Percentiles rank a stretch among this genome's conserved stretches.
These are phyloP conservation scores for Trachemys scripta DNA, from an alignment of 2,113 vertebrate species.

Conservation along the genomic window DNA sequence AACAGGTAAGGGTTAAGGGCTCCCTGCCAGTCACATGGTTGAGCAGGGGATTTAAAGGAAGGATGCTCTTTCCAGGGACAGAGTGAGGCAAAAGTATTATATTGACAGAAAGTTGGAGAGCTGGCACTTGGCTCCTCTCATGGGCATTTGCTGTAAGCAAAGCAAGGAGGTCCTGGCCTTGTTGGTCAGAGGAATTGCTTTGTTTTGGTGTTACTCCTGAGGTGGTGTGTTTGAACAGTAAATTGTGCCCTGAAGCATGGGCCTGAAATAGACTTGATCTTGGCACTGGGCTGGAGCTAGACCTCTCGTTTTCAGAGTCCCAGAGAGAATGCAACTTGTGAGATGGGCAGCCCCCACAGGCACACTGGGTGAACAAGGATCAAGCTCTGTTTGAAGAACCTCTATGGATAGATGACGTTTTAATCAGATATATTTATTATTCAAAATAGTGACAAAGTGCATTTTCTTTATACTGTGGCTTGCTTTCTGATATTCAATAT, in stretches of 20 bases:
- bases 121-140: too few relatives aligned
- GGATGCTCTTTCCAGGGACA: not conserved
- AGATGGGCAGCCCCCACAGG: fast-evolving
- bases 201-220: not conserved
- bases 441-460: not conserved
- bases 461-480: constrained; percentile 15
- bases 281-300: not conserved
- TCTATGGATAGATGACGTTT: fast-evolving
- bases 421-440: not conserved
- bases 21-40: not conserved
- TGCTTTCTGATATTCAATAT: constrained; percentile 18
- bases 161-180: not conserved
- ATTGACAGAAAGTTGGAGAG: too few relatives aligned
- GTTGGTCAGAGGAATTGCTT: not conserved
- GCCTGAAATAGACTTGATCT: fast-evolving
- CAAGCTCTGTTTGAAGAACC: not conserved
- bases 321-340: not conserved
- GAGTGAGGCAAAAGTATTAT: not conserved
- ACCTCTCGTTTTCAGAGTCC: not conserved
- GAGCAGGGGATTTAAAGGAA: fast-evolving
- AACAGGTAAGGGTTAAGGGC: not conserved
- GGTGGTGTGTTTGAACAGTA: not conserved
- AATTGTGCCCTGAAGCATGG: not conserved
- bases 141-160: too few relatives aligned
- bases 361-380: not conserved